phyloP scores from a whole-genome alignment of 2,113 vertebrate genomes.

The Phalacrocorax brasilianus region DNA sequence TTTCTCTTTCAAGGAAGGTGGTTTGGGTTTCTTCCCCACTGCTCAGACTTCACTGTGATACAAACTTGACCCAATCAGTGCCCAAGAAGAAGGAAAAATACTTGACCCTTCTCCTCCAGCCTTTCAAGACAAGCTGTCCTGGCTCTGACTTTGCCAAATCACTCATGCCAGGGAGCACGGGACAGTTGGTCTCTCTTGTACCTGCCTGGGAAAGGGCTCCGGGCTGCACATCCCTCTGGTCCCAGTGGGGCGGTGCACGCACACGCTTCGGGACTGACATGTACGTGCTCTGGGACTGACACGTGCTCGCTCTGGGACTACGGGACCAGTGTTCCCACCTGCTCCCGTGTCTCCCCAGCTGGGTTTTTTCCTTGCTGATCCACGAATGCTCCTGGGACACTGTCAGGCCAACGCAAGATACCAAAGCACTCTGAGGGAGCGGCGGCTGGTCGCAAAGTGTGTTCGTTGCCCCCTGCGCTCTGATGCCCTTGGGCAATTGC shows the following conservation, averaged over 20 bases:
- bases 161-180: accelerated
- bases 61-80: slow-evolving; percentile 61
- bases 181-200: neutral
- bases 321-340: neutral
- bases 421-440: slow-evolving; percentile 18
- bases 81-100: slow-evolving; percentile 31
- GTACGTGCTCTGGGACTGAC: neutral
- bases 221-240: neutral
- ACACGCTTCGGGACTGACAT: neutral
- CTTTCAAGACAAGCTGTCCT: neutral
- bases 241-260: accelerated
- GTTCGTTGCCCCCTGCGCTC: accelerated
- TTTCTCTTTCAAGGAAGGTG: slow-evolving; percentile 5
- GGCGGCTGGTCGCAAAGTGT: neutral
- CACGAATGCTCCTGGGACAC: neutral
- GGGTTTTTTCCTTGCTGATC: neutral
- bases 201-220: neutral
- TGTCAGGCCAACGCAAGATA: neutral
- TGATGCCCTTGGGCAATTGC: neutral
- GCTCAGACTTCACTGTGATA: slow-evolving; percentile 71
- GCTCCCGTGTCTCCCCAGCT: neutral
- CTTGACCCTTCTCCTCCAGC: neutral
- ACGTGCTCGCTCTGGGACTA: neutral
- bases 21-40: slow-evolving; percentile 13
- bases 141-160: slow-evolving; percentile 11